A percentile compares a stretch with the other conserved stretches of the same genome.
Evolutionary conservation across 2,888 invertebrate genomes (phyloP).

Genomic region (Drosophila maculinotata): DNA sequence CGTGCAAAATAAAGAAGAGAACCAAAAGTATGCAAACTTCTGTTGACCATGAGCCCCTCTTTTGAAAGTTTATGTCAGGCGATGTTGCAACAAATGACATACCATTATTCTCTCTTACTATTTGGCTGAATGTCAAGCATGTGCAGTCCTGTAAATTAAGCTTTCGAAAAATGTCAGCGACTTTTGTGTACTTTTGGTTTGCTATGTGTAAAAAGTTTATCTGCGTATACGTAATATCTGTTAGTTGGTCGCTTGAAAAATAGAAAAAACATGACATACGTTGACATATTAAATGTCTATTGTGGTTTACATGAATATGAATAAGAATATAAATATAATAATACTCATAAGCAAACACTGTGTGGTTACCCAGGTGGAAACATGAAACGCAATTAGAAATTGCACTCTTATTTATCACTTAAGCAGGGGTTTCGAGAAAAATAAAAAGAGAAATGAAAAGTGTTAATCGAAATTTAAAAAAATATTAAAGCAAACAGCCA

Average conservation of each 20-base stretch:
- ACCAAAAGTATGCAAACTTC: slow-evolving; percentile 75
- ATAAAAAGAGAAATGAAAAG: neutral
- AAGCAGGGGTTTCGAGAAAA: slow-evolving; percentile 25
- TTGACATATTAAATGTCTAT: slow-evolving; percentile 25
- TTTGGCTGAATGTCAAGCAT: slow-evolving; percentile 24
- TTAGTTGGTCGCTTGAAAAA: slow-evolving; percentile 30
- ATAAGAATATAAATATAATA: slow-evolving; percentile 19
- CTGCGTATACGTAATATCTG: slow-evolving; percentile 69
- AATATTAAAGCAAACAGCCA: neutral
- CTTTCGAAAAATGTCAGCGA: slow-evolving; percentile 72
- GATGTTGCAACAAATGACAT: slow-evolving; percentile 36
- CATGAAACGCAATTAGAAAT: slow-evolving; percentile 39
- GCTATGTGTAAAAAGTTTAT: slow-evolving; percentile 47
- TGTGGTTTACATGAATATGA: slow-evolving; percentile 16
- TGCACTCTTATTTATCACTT: slow-evolving; percentile 21
- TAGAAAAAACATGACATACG: neutral
- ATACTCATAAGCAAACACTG: slow-evolving; percentile 48
- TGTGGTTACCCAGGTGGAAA: slow-evolving; percentile 16
- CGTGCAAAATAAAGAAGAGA: slow-evolving; percentile 14
- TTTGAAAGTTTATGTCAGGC: slow-evolving; percentile 74
- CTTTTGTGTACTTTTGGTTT: slow-evolving; percentile 75
- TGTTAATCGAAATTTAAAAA: neutral
- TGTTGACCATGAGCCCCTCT: slow-evolving; percentile 81
- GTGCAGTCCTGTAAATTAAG: slow-evolving; percentile 54
- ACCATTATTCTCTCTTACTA: slow-evolving; percentile 23